Base-by-base conservation (phyloP, 2,797 vertebrate genomes). In the Squalus acanthias region DNA sequence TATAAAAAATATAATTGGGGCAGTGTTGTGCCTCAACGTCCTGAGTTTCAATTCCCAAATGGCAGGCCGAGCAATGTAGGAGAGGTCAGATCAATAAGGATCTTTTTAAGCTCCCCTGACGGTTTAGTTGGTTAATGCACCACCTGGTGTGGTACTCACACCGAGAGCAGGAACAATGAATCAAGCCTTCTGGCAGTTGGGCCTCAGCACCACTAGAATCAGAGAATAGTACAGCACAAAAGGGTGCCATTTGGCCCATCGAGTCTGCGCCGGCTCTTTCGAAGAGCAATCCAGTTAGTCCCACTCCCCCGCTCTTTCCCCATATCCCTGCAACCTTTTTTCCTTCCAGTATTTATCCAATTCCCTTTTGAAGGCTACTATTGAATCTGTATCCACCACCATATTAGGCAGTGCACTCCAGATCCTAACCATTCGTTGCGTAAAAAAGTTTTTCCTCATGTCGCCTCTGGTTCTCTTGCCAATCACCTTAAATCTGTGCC, bases 31-130 rank as follows among this genome's bases (percentile, higher is more conserved):
- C 24, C 22, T 60, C 29, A 60, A 89, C 29, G 39, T 24, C 50
- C 1, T 50, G 17, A 46, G 33, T 67, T 93, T 63, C 91, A 93
- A 67, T 69, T 22, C 65, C 39, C 91, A 93, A 93, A 67, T 39
- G n/a, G 91, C 13, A 17, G 29, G 15, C 53, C 88, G 17, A 33
- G 57, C 65, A 20, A 17, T 93, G n/a, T 39, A 65, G 91, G 65
- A 26, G 91, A 69, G 82, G 82, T 69, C 91, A 93, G 91, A 93
- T 93, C 63, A 93, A 93, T 69, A 67, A 9, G 10, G 91, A 93
- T 93, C 17, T 93, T 76, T 91, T 93, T 67, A 22, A 93, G n/a
- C 91, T 93, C 91, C 91, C 91, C 63, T 67, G 91, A 69, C 63
- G 10, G 39, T 93, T 93, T 24, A 33, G 91, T 93, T 67, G 63